These are phyloP conservation scores for Philhelius pedissequus DNA, from an alignment of 2,888 invertebrate genomes.

Conservation along the genomic window DNA sequence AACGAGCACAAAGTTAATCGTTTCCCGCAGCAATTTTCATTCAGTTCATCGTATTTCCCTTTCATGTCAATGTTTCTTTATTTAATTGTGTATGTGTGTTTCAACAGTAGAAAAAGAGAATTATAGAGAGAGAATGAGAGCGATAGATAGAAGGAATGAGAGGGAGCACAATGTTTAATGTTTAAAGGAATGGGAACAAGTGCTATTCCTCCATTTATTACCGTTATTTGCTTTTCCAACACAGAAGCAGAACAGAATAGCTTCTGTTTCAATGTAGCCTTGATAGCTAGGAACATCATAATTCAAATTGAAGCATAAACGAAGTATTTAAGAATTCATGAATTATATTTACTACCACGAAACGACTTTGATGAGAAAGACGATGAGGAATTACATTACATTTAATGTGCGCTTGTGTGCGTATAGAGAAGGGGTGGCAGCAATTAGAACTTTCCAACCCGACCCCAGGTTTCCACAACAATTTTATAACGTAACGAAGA, in stretches of 20 bases:
- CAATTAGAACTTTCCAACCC: background rate
- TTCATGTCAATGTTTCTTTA: conserved; percentile 13
- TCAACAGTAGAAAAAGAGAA: background rate
- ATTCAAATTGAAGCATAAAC: conserved; percentile 52
- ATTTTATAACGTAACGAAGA: background rate
- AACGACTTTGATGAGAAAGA: conserved; percentile 20
- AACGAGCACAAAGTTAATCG: conserved; percentile 71
- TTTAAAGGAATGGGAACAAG: background rate
- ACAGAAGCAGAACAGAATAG: background rate
- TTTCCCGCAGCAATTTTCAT: conserved; percentile 70
- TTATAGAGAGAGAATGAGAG: background rate
- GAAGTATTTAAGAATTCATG: conserved; percentile 56
- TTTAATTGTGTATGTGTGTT: background rate
- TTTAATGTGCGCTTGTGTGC: background rate
- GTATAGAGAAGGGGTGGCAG: background rate
- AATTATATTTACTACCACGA: conserved; percentile 53
- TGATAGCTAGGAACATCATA: conserved; percentile 6
- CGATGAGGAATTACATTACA: background rate
- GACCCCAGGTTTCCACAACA: background rate
- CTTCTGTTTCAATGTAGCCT: background rate
- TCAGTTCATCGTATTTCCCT: conserved; percentile 38
- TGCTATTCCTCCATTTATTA: background rate
- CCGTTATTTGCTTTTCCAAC: conserved; percentile 8
- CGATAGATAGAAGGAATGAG: background rate
- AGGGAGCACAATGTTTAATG: background rate